Base-by-base conservation (phyloP, 2,113 vertebrate genomes). In the Gallinago jamesoni region DNA sequence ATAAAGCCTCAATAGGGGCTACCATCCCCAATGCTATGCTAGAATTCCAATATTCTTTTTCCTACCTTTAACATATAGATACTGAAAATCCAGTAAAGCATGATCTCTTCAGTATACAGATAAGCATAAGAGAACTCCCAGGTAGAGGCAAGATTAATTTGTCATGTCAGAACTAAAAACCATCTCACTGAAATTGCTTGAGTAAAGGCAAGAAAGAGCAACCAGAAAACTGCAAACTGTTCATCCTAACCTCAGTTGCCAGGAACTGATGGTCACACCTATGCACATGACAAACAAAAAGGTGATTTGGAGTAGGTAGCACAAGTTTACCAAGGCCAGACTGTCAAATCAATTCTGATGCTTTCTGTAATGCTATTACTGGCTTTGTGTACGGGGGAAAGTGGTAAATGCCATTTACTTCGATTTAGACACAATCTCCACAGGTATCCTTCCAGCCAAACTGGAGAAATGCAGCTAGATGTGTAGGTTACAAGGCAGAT, bases 21-120 rank as follows among this genome's bases (percentile, higher is more conserved):
- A 21, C 25, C 19, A 13, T 50, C 20, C 28, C 28, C 39, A 67
- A 10, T 6, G 22, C 7, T 48, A 6, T 21, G 11, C 0, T 1
- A 35, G 22, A 89, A 80, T 68, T 72, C 39, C 39, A 52, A 3
- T 22, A 43, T 43, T 23, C 30, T 69, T 9, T 18, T 68, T 74
- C 17, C 14, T 62, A 6, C 45, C 45, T 84, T 31, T 30, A 41
- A 45, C 7, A n/a, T 6, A 16, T 1, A 59, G 21, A 57, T 59
- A 55, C 27, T 2, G 10, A 89, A 84, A 76, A 81, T 30, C 9
- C 43, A 68, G 0, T 41, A 37, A 73, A 43, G 16, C 6, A 6
- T 28, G 14, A 21, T 55, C 17, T 72, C n/a, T 93, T 89, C 53
- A 45, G 9, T 41, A 28, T 11, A 50, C 1, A 60, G 30, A 68